Base-by-base conservation (phyloP, 2,113 vertebrate genomes). In the Macheiramphus alcinus region DNA sequence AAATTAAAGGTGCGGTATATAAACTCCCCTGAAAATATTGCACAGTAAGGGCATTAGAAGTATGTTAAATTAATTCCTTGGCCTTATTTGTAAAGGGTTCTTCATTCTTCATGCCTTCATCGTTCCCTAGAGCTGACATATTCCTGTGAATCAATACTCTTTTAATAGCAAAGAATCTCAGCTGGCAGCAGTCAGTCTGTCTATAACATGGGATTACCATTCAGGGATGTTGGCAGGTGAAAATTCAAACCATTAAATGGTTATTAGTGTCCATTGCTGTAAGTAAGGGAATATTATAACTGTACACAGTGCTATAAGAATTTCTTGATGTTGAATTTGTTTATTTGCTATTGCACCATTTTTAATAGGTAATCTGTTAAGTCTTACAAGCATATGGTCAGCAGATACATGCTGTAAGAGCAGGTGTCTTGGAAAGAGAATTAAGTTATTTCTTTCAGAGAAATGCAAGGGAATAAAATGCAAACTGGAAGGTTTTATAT, bases 1-100 rank as follows among this genome's bases (percentile, higher is more conserved):
- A 99, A 98, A 93, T 98, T 99, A 75, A 99, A 99, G 99, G 99
- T 99, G 92, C 7, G 9, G 48, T 94, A 71, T 67, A 67, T 62
- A 81, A 93, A 84, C 21, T 75, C n/a, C 21, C 8, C 67, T 55
- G 66, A 86, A 86, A 86, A 59, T 43, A 36, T 42, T 85, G 66
- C n/a, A 42, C 16, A 65, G n/a, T n/a, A 42, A 42, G 53, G 34
- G 21, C 47, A 53, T 72, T 84, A 76, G 16, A 11, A 72, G 15
- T 38, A 38, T 48, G 50, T 50, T 21, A 88, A 75, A 84, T 68
- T 0, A 91, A 63, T 79, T 95, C 34, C 23, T 86, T 81, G 65
- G 38, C 34, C 34, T 43, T 80, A 6, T 67, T 62, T 87, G 14
- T 85, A 65, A 89, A 45, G 40, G 11, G 26, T 62, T 91, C 68